These are phyloP conservation scores for Thunnus maccoyii DNA, from an alignment of 2,113 vertebrate species.

Conservation along the genomic window DNA sequence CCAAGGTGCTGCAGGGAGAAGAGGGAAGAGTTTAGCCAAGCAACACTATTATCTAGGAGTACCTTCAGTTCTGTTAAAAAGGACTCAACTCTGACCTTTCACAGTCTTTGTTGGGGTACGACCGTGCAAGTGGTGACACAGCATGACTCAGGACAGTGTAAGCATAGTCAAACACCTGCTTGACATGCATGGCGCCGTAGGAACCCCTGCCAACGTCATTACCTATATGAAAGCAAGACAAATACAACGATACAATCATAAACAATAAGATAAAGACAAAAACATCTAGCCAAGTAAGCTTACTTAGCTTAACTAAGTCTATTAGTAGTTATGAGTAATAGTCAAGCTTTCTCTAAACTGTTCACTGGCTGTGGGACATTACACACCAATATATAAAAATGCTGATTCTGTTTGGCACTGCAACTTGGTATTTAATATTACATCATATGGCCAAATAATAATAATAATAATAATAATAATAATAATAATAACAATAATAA, in stretches of 20 bases:
- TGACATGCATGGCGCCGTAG: slow-evolving; percentile 98
- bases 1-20: slow-evolving; percentile 89
- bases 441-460: too few species aligned
- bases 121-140: slow-evolving; percentile 94
- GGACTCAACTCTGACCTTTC: slow-evolving; percentile 88
- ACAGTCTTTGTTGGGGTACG: slow-evolving; percentile 95
- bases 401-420: too few species aligned
- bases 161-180: slow-evolving; percentile 97
- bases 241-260: neutral
- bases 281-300: neutral
- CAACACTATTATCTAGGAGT: too few species aligned
- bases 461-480: too few species aligned
- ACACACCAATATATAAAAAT: neutral
- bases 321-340: too few species aligned
- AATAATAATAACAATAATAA: too few species aligned
- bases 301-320: too few species aligned
- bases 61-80: neutral
- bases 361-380: neutral
- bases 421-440: too few species aligned
- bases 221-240: slow-evolving; percentile 79
- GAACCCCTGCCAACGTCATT: slow-evolving; percentile 98
- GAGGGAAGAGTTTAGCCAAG: neutral
- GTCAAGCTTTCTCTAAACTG: neutral
- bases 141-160: slow-evolving; percentile 96
- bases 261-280: neutral